A percentile compares a stretch with the other conserved stretches of the same genome.
Conservation (phyloP, 2,888 invertebrate species). For the Diadegma fenestrale region DNA sequence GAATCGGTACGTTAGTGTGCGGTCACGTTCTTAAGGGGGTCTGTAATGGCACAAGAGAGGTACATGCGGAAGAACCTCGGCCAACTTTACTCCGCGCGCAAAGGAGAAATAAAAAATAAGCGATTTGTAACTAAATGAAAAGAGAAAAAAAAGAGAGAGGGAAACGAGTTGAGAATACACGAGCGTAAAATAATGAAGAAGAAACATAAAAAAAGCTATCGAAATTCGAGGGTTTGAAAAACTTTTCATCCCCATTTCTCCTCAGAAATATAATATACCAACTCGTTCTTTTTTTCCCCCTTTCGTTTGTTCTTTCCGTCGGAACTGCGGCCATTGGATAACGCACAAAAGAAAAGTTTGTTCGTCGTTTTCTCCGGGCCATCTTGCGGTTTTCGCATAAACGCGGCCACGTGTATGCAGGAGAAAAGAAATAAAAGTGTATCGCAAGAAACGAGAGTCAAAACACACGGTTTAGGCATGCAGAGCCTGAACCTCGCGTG, state of each 20-base stretch:
- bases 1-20: not conserved
- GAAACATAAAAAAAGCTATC: conserved; percentile 28
- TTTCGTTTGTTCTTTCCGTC: conserved; percentile 1
- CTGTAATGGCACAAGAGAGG: not conserved
- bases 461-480: conserved; percentile 55
- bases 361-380: conserved; percentile 23
- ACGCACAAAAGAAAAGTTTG: conserved; percentile 60
- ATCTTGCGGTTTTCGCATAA: conserved; percentile 16
- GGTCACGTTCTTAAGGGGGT: conserved; percentile 43
- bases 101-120: conserved; percentile 54
- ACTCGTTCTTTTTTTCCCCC: not conserved
- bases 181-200: conserved; percentile 18
- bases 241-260: conserved; percentile 17
- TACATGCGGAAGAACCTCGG: conserved; percentile 13
- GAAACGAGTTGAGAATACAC: conserved; percentile 5
- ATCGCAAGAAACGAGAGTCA: conserved; percentile 29
- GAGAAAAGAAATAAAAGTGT: not conserved
- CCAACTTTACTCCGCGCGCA: conserved; percentile 61
- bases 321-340: conserved; percentile 30
- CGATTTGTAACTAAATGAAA: conserved; percentile 49
- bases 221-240: not conserved
- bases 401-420: not conserved
- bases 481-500: conserved; percentile 21
- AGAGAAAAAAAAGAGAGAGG: not conserved
- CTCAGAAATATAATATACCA: not conserved